Conservation (phyloP, 2,888 invertebrate species). For the Nesidiocoris tenuis region DNA sequence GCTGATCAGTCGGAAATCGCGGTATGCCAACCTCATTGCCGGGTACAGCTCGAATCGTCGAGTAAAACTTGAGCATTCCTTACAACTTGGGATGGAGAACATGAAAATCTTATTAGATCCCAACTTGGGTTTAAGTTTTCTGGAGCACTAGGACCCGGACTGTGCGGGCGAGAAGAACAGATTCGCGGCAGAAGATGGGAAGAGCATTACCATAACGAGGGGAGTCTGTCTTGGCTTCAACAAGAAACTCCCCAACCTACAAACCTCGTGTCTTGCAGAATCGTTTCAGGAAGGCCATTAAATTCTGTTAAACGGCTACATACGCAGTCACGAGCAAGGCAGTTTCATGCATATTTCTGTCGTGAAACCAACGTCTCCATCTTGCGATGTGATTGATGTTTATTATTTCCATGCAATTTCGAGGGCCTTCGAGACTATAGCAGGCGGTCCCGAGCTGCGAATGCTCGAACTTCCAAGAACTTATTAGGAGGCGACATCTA, state of each 20-base stretch:
- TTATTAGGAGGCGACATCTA: too few relatives aligned
- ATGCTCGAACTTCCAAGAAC: too few relatives aligned
- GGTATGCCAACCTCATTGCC: too few relatives aligned
- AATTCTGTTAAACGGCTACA: background rate
- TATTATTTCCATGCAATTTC: too few relatives aligned
- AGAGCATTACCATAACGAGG: background rate
- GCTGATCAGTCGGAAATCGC: too few relatives aligned
- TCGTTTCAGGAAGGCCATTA: background rate
- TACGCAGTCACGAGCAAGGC: background rate
- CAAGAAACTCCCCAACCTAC: background rate
- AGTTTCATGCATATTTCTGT: background rate
- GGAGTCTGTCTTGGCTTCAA: background rate
- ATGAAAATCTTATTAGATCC: constrained; percentile 33
- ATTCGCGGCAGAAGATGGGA: background rate
- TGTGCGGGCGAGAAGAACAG: background rate
- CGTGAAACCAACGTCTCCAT: background rate
- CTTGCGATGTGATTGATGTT: background rate
- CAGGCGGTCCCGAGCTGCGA: too few relatives aligned
- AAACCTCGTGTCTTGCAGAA: background rate
- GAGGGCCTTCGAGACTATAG: too few relatives aligned
- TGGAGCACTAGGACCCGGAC: background rate
- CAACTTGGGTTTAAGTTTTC: constrained; percentile 8
- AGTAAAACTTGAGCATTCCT: background rate
- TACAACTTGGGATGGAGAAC: constrained; percentile 3
- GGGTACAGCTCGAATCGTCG: too few relatives aligned